These are phyloP conservation scores for Enteromius radiatus DNA, from an alignment of 2,797 vertebrate species.

Conservation along the genomic window DNA sequence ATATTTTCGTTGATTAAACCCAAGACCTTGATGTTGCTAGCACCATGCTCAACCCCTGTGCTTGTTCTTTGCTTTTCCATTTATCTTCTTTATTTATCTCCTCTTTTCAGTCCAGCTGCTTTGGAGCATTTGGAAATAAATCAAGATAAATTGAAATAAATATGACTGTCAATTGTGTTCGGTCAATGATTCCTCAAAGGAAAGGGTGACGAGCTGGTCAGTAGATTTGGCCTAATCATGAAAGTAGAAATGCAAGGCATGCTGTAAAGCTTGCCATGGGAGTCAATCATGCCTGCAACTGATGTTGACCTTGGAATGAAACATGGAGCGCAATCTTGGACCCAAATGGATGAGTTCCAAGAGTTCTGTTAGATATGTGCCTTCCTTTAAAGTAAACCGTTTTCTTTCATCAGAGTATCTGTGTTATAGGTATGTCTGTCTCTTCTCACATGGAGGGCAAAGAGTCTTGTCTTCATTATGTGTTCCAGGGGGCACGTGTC, in stretches of 20 bases:
- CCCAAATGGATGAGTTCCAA: slow-evolving; percentile 35
- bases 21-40: background rate
- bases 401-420: slow-evolving; percentile 14
- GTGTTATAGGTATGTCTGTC: slow-evolving; percentile 10
- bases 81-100: slow-evolving; percentile 13
- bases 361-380: slow-evolving; percentile 13
- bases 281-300: slow-evolving; percentile 23
- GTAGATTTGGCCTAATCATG: slow-evolving; percentile 23
- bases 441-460: slow-evolving; percentile 7
- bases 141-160: slow-evolving; percentile 10
- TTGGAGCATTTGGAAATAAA: slow-evolving; percentile 3
- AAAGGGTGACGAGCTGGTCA: slow-evolving; percentile 2
- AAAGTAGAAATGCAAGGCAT: slow-evolving; percentile 5
- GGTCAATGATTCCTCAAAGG: slow-evolving; percentile 4
- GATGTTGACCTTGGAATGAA: slow-evolving; percentile 44
- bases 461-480: slow-evolving; percentile 8
- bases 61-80: background rate
- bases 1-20: background rate
- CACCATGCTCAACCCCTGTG: background rate
- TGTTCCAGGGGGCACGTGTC: slow-evolving; percentile 19
- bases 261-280: slow-evolving; percentile 23
- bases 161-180: background rate
- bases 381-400: background rate
- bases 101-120: background rate
- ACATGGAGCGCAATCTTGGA: slow-evolving; percentile 13